Base-by-base conservation (phyloP, 2,113 vertebrate genomes). In the Apeltes quadracus region DNA sequence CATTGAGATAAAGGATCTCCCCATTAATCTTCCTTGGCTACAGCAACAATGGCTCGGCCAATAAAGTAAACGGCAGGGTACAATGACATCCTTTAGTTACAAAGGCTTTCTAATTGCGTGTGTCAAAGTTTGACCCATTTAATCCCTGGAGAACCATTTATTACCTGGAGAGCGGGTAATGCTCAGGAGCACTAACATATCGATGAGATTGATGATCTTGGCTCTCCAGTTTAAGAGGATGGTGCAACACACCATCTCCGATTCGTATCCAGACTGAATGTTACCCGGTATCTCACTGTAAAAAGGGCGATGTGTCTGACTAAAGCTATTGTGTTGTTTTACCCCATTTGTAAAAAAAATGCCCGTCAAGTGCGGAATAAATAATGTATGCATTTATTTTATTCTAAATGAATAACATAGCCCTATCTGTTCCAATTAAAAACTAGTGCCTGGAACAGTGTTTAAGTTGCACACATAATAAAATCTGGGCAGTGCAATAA, bases 111-210 rank as follows among this genome's bases (percentile, higher is more conserved):
- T 69, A 73, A 83, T 75, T 68, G 20, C 20, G 38, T 20, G 61
- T 69, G 75, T 76, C 78, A 71, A 71, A 4, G 69, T 84, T 79
- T 73, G 78, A 83, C 78, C 79, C 53, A 5, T 51, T 63, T 2
- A 18, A n/a, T 86, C 87, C 85, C 87, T 20, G 13, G 79, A n/a
- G 78, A 83, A 76, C 79, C 53, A 5, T 51, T 63, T 2, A 18
- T 23, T 86, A 85, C 85, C 87, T 20, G 13, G 79, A 85, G 84
- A 72, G 67, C 9, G 4, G 64, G 46, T 84, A 81, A 83, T 83
- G 69, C 74, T 82, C 58, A 48, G 61, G 59, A 67, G 83, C 83
- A 89, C 75, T 80, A 83, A 84, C 61, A 73, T 59, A 72, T 62
- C 51, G 72, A 85, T 67, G 4, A 81, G 89, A 90, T 80, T 81